Evolutionary conservation across 2,888 invertebrate genomes (phyloP).

Genomic region (Frankliniella intonsa): DNA sequence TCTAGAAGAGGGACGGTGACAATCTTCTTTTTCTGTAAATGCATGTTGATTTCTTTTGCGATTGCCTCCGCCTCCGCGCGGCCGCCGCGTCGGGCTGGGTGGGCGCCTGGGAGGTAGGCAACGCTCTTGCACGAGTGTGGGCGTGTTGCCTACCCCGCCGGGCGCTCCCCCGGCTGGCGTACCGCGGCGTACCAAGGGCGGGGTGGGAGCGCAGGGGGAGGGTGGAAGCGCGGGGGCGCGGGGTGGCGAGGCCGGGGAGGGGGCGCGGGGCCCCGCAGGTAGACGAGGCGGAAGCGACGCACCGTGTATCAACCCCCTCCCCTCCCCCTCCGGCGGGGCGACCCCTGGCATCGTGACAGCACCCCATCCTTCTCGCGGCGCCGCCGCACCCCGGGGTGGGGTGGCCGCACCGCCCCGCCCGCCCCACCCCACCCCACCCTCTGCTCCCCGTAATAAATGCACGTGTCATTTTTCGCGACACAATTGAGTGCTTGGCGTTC

Average conservation of each 20-base stretch:
- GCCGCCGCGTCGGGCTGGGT: neutral
- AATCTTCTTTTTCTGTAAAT: neutral
- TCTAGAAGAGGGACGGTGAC: neutral
- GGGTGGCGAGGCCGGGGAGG: too few relatives aligned
- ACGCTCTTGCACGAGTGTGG: neutral
- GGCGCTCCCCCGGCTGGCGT: neutral
- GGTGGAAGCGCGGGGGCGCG: neutral
- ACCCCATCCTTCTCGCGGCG: neutral
- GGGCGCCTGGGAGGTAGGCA: neutral
- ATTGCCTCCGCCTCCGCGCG: too few relatives aligned
- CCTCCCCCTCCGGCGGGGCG: neutral
- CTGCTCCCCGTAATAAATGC: neutral
- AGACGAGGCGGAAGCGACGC: neutral
- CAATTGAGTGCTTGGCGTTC: neutral
- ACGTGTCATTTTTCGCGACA: conserved; percentile 6
- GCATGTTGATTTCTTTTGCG: too few relatives aligned
- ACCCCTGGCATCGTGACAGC: neutral
- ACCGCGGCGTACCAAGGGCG: neutral
- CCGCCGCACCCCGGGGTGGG: neutral
- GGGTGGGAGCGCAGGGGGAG: neutral
- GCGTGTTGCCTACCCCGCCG: neutral
- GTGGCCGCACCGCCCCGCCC: too few relatives aligned
- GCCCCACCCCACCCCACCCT: too few relatives aligned
- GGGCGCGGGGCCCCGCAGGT: neutral
- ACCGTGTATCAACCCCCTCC: neutral